Conservation (phyloP, 2,797 vertebrate species). For the Eulemur mongoz region DNA sequence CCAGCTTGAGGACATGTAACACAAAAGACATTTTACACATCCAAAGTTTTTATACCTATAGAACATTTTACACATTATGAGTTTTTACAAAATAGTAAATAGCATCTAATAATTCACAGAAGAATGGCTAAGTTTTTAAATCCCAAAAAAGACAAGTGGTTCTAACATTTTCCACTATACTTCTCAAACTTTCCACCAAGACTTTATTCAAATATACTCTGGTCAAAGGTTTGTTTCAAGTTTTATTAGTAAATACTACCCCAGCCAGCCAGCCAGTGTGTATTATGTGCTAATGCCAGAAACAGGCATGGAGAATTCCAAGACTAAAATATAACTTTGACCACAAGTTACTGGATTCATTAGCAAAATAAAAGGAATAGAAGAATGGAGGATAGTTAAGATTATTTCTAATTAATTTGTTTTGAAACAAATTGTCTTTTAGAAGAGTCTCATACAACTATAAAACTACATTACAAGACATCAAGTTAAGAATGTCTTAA, state of each 20-base stretch:
- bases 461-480: background rate
- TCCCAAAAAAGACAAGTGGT: background rate
- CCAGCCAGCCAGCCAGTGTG: background rate
- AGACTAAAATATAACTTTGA: background rate
- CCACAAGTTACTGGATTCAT: background rate
- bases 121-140: conserved; percentile 1
- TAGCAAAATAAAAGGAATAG: background rate
- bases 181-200: background rate
- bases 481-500: background rate
- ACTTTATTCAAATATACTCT: background rate
- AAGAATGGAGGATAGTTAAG: background rate
- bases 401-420: background rate
- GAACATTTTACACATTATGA: background rate
- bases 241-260: background rate
- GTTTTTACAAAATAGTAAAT: background rate
- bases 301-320: background rate
- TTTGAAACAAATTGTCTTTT: background rate
- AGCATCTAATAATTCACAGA: background rate
- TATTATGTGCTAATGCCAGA: background rate
- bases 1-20: background rate
- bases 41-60: background rate
- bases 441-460: background rate
- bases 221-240: conserved; percentile 23
- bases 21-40: background rate
- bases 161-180: background rate